Evolutionary conservation across 37 sponge, comb jelly and placozoan genomes (phyloP).

Genomic region (Theonella swinhoei): DNA sequence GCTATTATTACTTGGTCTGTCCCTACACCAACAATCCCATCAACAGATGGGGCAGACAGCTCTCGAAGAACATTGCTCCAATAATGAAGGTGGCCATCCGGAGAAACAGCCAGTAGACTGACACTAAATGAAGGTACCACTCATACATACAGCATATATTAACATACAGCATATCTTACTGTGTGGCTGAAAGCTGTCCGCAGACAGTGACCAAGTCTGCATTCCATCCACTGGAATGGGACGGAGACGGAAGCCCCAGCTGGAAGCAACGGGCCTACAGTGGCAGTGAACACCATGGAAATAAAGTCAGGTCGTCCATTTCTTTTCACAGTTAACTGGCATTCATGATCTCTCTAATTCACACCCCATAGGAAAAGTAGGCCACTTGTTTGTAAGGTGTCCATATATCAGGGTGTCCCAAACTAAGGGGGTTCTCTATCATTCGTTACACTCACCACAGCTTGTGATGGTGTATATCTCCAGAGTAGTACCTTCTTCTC

Average conservation of each 20-base stretch:
- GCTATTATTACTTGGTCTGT: not conserved
- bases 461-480: conserved; percentile 28
- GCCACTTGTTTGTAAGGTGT: too few species aligned
- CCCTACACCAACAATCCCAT: conserved; percentile 33
- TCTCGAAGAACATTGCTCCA: conserved; percentile 47
- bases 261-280: conserved; percentile 32
- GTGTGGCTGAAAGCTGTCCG: not conserved
- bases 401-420: too few species aligned
- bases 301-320: too few species aligned
- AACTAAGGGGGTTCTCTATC: not conserved
- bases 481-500: conserved; percentile 45
- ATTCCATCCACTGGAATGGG: conserved; percentile 30
- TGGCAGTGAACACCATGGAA: too few species aligned
- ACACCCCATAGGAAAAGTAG: too few species aligned
- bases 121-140: not conserved
- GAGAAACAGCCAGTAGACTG: conserved; percentile 38
- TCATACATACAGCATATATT: not conserved
- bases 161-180: not conserved
- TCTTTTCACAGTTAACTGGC: too few species aligned
- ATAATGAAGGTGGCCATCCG: conserved; percentile 38
- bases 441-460: conserved; percentile 18
- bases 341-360: not conserved
- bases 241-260: conserved; percentile 30
- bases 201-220: conserved; percentile 43
- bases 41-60: not conserved